phyloP scores from a whole-genome alignment of 2,113 vertebrate species.

The Panthera tigris region DNA sequence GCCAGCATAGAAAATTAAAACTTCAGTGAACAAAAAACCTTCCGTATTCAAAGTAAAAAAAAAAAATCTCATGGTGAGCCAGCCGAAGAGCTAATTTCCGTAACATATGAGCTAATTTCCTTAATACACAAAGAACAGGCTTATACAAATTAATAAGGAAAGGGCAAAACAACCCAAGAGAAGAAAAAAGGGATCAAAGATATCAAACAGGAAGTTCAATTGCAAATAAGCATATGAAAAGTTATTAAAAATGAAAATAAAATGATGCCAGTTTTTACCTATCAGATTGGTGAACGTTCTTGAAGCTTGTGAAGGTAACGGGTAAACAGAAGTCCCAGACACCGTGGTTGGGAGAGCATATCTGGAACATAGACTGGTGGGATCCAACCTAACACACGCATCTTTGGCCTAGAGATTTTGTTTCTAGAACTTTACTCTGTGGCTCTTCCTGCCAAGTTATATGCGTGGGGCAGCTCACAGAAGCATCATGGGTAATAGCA shows the following conservation, averaged over 20 bases:
- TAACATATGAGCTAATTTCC: neutral
- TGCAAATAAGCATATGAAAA: neutral
- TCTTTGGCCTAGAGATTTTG: neutral
- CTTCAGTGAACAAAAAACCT: neutral
- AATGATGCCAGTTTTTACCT: neutral
- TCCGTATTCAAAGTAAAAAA: neutral
- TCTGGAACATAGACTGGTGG: neutral
- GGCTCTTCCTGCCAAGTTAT: neutral
- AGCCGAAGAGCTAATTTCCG: neutral
- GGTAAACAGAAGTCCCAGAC: neutral
- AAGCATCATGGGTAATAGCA: neutral
- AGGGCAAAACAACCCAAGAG: neutral
- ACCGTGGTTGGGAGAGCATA: rapidly evolving
- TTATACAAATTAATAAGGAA: neutral
- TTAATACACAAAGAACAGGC: constrained; percentile 3
- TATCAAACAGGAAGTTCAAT: neutral
- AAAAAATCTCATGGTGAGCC: neutral
- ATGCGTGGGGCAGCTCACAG: neutral
- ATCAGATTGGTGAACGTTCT: neutral
- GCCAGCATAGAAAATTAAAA: constrained; percentile 3
- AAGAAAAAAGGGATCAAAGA: neutral
- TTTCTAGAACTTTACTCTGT: neutral
- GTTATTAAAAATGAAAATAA: neutral
- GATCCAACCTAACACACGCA: neutral
- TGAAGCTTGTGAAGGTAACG: neutral